A percentile compares a stretch with the other conserved stretches of the same genome.
These are phyloP conservation scores for Drosophila siamana DNA, from an alignment of 2,888 invertebrate genomes.

Conservation along the genomic window DNA sequence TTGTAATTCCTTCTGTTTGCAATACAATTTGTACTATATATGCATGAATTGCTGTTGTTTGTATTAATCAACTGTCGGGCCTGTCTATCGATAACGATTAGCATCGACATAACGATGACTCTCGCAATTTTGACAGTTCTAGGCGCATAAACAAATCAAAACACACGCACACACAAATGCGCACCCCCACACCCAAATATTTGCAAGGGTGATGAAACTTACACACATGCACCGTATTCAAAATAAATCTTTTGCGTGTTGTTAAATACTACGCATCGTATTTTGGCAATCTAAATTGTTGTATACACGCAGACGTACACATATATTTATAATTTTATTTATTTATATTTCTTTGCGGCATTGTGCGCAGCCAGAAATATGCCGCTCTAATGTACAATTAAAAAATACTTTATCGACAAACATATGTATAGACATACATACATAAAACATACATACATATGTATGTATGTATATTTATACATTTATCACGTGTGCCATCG, in stretches of 20 bases:
- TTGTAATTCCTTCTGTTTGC: not conserved
- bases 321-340: conserved; percentile 39
- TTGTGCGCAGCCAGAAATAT: conserved; percentile 65
- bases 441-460: conserved; percentile 8
- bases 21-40: conserved; percentile 6
- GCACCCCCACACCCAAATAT: not conserved
- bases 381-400: conserved; percentile 47
- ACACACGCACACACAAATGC: not conserved
- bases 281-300: conserved; percentile 54
- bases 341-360: conserved; percentile 53
- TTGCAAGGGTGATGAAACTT: not conserved
- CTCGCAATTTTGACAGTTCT: conserved; percentile 1
- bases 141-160: not conserved
- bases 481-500: conserved; percentile 47
- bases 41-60: not conserved
- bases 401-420: conserved; percentile 1
- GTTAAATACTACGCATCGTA: conserved; percentile 68
- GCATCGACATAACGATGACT: not conserved
- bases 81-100: not conserved
- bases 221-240: conserved; percentile 14
- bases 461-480: not conserved
- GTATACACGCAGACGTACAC: not conserved
- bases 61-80: not conserved
- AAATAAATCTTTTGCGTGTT: conserved; percentile 47
- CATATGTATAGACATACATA: not conserved